Evolutionary conservation across 2,888 invertebrate species (phyloP), one percentile per base, ranked within the genome.

Genomic region (Tolmerus cingulatus): DNA sequence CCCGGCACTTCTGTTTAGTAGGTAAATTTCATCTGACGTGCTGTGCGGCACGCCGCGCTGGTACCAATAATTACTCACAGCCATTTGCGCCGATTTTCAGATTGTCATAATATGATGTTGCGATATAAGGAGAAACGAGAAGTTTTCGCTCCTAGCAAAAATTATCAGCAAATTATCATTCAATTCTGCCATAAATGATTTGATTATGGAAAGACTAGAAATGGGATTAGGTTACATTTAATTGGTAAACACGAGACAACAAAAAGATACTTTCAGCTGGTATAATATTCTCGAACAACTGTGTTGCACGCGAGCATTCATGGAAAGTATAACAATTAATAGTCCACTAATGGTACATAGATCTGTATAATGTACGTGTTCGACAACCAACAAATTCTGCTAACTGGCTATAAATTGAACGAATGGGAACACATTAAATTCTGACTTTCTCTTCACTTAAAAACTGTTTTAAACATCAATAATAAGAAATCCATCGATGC

Each of bases 1-100:
- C 79, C 40, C 40, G 78, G 30, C 86, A 87, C 86, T 87, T 87
- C 86, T 87, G 86, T 87, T 78, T 77, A 19, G 55, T 77, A 77
- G 51, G 77, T 46, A 74, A 85, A 74, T 85, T 85, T 85, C 74
- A 51, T 27, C 55, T 79, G 27, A 16, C 37, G 43, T 34, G 66
- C 66, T 23, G 23, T 77, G 40, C 51, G 23, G 23, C 51, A 79
- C 37, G 37, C 57, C 55, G 16, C 30, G n/a, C 30, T 55, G 14
- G 34, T 23, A 23, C 66, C 19, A 57, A 37, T 66, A 82, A 66
- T 57, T 57, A 34, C 82, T 82, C 57, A 57, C 37, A 23, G 79
- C 51, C 51, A 51, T 57, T 27, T 66, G 57, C 30, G 57, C 57
- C n/a, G 8, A 37, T 37, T 57, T 66, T 57, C 19, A 34, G n/a